Base-by-base conservation (phyloP, 2,797 vertebrate genomes). In the Labeo calbasu region DNA sequence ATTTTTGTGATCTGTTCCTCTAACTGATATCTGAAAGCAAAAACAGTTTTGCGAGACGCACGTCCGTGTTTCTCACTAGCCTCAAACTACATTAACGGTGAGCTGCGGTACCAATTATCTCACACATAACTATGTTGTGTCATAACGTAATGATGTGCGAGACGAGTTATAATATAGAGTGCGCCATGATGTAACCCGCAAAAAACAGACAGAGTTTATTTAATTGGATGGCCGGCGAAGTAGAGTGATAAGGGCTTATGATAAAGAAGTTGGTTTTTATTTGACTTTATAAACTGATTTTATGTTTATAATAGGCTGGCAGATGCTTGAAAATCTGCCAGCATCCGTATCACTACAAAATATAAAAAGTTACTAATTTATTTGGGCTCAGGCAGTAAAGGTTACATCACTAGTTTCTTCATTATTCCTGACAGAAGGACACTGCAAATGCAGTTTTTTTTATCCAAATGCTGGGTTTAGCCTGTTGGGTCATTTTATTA, bases 101-200 rank as follows among this genome's bases (percentile, higher is more conserved):
- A 66, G 59, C 59, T 76, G 9, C 40, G 48, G 14, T 53, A 66
- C 59, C 59, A 75, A 82, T 75, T 28, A 83, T 77, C 48, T 83
- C 61, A 32, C 36, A 53, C 23, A 68, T 55, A 46, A 66, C 61
- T 75, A 10, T 50, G 13, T 82, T 36, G 71, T 75, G 57, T 65
- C 23, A 15, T 68, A 43, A 77, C 19, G 19, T 83, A 57, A 83
- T 66, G 50, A 46, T 83, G 61, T 83, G 61, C 1, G 12, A 77
- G 61, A 28, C 0, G 8, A 21, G 32, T 68, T 68, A 68, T 83
- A 83, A 83, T 55, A 23, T 72, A 76, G 10, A 14, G 59, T 68
- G 71, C 36, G 5, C 12, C 15, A 68, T 83, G 63, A 83, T 77
- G 23, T 32, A 83, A 69, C 61, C 3, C 5, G 12, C 5, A 15